Percentiles rank a stretch among this genome's conserved stretches.
phyloP scores from a whole-genome alignment of 1,140 invertebrate species.

The Lanistes nyassanus region DNA sequence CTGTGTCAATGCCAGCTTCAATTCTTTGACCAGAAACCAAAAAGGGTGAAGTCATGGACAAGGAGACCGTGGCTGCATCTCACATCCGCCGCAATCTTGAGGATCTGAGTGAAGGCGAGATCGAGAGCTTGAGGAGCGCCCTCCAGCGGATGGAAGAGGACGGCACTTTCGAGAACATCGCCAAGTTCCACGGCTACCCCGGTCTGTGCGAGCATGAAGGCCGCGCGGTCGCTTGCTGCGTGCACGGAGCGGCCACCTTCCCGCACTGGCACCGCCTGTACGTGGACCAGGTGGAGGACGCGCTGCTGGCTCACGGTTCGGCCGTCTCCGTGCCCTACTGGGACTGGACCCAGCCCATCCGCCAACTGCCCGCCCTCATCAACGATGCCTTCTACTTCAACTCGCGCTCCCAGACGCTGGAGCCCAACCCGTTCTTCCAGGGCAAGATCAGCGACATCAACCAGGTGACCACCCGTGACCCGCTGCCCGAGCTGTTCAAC shows the following conservation, averaged over 20 bases:
- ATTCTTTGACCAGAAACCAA: not conserved
- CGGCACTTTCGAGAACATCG: constrained; percentile 32
- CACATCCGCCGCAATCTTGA: constrained; percentile 31
- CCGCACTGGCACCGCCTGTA: constrained; percentile 38
- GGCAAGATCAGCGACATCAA: constrained; percentile 24
- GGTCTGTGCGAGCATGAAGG: constrained; percentile 27
- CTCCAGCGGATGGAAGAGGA: constrained; percentile 25
- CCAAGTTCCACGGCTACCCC: constrained; percentile 35
- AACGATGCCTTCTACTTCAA: constrained; percentile 31
- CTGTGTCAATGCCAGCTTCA: too few species aligned
- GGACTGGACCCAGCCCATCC: constrained; percentile 34
- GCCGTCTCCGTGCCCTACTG: constrained; percentile 35
- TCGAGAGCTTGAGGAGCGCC: constrained; percentile 32
- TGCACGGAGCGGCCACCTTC: constrained; percentile 34
- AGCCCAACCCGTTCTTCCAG: constrained; percentile 37
- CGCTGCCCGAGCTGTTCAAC: constrained; percentile 32
- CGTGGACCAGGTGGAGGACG: constrained; percentile 29
- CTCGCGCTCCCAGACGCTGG: constrained; percentile 17
- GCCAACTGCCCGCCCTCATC: constrained; percentile 22
- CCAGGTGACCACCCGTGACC: constrained; percentile 31
- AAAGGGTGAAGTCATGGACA: constrained; percentile 22
- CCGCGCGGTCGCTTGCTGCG: constrained; percentile 28
- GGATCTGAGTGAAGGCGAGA: constrained; percentile 27
- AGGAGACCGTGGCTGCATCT: constrained; percentile 26
- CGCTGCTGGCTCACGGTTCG: constrained; percentile 20